A percentile compares a stretch with the other conserved stretches of the same genome.
Evolutionary conservation across 2,888 invertebrate genomes (phyloP).

Genomic region (Ametastegia equiseti): DNA sequence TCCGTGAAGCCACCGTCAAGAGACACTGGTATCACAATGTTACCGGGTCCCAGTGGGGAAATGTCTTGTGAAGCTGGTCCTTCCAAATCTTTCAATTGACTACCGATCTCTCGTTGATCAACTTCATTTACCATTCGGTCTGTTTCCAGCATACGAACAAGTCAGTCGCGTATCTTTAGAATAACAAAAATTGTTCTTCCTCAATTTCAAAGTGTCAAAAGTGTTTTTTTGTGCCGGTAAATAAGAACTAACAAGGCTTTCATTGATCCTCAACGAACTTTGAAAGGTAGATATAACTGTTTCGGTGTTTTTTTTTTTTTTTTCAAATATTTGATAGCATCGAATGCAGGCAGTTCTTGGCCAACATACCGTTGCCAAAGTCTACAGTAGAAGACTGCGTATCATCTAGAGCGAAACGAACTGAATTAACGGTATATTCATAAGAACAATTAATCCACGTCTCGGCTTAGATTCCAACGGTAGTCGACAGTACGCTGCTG

Average conservation of each 20-base stretch:
- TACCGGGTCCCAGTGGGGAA: constrained; percentile 1
- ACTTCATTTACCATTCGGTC: background rate
- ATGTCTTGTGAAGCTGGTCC: background rate
- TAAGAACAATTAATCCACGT: constrained; percentile 19
- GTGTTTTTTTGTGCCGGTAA: background rate
- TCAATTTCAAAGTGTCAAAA: background rate
- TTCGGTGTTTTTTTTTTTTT: background rate
- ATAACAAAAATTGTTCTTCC: background rate
- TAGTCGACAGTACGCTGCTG: background rate
- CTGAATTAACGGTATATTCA: constrained; percentile 30
- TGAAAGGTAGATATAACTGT: background rate
- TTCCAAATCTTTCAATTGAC: background rate
- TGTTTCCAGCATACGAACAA: too few relatives aligned
- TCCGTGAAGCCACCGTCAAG: background rate
- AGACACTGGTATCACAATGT: background rate
- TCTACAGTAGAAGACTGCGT: background rate
- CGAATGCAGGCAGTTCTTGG: background rate
- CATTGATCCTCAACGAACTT: background rate
- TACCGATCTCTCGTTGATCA: background rate
- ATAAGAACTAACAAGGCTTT: background rate
- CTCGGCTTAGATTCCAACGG: constrained; percentile 1
- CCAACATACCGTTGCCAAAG: background rate
- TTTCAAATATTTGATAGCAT: background rate
- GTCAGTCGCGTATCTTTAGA: background rate
- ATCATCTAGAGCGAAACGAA: background rate